Evolutionary conservation across 2,113 vertebrate genomes (phyloP).

Genomic region (western clawed frog (Xenopus tropicalis)): DNA sequence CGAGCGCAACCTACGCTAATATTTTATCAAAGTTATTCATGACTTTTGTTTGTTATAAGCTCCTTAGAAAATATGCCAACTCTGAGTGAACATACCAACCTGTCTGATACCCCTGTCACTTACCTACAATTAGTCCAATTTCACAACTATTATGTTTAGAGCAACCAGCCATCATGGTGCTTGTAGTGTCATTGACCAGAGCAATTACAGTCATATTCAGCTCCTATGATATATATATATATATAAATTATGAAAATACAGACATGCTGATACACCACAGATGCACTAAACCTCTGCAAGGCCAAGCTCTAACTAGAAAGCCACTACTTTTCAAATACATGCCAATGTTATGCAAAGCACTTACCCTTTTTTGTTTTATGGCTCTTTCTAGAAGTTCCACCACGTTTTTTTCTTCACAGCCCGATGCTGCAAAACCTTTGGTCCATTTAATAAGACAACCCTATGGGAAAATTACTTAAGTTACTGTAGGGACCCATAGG

Average conservation of each 20-base stretch:
- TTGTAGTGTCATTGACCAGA: slow-evolving; percentile 71
- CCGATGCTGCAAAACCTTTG: slow-evolving; percentile 65
- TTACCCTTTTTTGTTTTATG: slow-evolving; percentile 59
- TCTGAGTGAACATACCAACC: too few species aligned
- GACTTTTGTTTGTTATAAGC: too few species aligned
- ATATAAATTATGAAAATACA: neutral
- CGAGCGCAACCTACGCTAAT: too few species aligned
- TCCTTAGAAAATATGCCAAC: too few species aligned
- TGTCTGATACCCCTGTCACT: slow-evolving; percentile 22
- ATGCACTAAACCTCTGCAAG: neutral
- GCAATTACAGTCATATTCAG: slow-evolving; percentile 63
- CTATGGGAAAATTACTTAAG: slow-evolving; percentile 56
- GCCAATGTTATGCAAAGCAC: neutral
- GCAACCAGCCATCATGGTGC: slow-evolving; percentile 75
- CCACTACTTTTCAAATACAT: neutral
- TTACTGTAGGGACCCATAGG: too few species aligned
- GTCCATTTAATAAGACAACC: slow-evolving; percentile 70
- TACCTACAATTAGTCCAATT: slow-evolving; percentile 70
- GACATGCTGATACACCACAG: neutral
- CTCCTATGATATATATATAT: slow-evolving; percentile 50
- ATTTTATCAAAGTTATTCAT: too few species aligned
- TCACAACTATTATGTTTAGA: slow-evolving; percentile 64
- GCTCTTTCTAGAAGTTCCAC: slow-evolving; percentile 63
- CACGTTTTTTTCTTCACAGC: slow-evolving; percentile 58
- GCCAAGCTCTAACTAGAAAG: too few species aligned